phyloP scores from a whole-genome alignment of 2,888 invertebrate species.

The Macrophya alboannulata region DNA sequence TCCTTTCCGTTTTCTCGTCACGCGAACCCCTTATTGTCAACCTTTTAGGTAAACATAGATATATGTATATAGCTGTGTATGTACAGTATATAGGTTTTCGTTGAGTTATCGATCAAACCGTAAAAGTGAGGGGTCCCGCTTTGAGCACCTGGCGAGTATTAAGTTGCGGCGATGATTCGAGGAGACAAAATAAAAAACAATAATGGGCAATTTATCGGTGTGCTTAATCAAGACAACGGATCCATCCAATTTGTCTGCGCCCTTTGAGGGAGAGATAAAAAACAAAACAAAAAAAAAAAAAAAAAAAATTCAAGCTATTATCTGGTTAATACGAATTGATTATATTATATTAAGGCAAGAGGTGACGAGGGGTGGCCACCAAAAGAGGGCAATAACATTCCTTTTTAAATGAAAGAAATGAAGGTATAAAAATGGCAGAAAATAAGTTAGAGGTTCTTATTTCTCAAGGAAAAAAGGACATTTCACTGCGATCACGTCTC shows the following conservation, averaged over 20 bases:
- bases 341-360: slow-evolving; percentile 16
- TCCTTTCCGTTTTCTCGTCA: neutral
- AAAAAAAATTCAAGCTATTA: slow-evolving; percentile 19
- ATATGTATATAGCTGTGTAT: too few relatives aligned
- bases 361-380: neutral
- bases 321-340: slow-evolving; percentile 36
- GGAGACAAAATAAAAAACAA: slow-evolving; percentile 39
- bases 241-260: slow-evolving; percentile 42
- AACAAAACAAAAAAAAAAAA: neutral
- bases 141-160: slow-evolving; percentile 19
- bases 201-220: slow-evolving; percentile 25
- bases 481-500: slow-evolving; percentile 50
- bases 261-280: neutral
- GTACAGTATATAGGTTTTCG: slow-evolving; percentile 8
- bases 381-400: neutral
- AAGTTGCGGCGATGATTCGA: slow-evolving; percentile 30
- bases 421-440: slow-evolving; percentile 26
- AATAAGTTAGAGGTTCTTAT: slow-evolving; percentile 30
- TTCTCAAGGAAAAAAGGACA: slow-evolving; percentile 28
- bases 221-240: slow-evolving; percentile 38
- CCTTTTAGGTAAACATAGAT: slow-evolving; percentile 5
- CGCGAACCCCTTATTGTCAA: slow-evolving; percentile 5
- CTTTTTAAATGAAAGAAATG: neutral
- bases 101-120: slow-evolving; percentile 38
- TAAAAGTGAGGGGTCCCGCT: slow-evolving; percentile 7